Conservation (phyloP, 2,797 vertebrate species). For the Lepilemur ruficaudatus region DNA sequence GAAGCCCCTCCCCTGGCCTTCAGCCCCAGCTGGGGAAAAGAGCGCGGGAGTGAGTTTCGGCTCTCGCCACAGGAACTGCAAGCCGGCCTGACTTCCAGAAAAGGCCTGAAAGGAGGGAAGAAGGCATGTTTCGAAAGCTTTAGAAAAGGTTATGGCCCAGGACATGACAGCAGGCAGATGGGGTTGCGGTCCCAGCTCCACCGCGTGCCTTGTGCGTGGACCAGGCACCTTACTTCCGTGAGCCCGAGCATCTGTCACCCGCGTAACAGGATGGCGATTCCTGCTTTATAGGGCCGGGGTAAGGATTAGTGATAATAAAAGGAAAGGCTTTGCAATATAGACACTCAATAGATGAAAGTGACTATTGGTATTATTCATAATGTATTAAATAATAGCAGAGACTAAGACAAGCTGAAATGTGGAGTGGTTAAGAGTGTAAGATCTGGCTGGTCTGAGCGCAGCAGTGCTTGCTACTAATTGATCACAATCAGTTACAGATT, state of each 20-base stretch:
- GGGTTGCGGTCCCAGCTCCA: neutral
- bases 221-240: neutral
- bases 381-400: neutral
- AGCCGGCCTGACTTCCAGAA: conserved; percentile 47
- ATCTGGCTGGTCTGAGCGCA: too few relatives aligned
- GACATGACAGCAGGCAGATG: neutral
- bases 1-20: conserved; percentile 53
- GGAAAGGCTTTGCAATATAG: neutral
- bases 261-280: neutral
- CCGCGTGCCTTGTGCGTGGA: neutral
- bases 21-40: conserved; percentile 56
- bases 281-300: neutral
- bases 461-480: too few relatives aligned
- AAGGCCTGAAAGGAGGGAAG: conserved; percentile 28
- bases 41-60: neutral
- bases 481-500: too few relatives aligned
- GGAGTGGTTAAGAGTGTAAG: neutral
- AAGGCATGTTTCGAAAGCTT: conserved; percentile 45
- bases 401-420: neutral
- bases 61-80: neutral
- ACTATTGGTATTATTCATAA: neutral
- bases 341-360: neutral
- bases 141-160: neutral
- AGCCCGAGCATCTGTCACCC: neutral
- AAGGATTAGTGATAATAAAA: neutral